A percentile compares a stretch with the other conserved stretches of the same genome.
These are phyloP conservation scores for Chrysomallon squamiferum DNA, from an alignment of 1,140 invertebrate species.

Conservation along the genomic window DNA sequence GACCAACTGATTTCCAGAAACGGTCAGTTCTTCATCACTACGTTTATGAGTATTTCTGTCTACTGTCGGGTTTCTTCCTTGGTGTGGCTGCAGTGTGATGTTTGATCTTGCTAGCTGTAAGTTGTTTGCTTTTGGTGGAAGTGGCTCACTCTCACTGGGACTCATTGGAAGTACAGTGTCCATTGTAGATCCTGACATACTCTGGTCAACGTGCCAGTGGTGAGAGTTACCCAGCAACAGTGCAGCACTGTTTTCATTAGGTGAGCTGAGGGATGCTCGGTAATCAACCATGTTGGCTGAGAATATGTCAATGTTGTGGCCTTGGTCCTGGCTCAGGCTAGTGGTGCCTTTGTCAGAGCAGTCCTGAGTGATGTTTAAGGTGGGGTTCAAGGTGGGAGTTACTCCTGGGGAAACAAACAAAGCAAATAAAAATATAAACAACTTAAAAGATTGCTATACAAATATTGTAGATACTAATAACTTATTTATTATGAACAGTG, in stretches of 20 bases:
- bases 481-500: too few relatives aligned
- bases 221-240: conserved; percentile 13
- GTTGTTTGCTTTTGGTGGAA: conserved; percentile 46
- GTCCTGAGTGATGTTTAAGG: conserved; percentile 35
- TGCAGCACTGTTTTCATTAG: conserved; percentile 25
- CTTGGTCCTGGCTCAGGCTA: background rate
- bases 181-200: conserved; percentile 51
- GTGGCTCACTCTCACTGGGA: conserved; percentile 52
- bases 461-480: too few relatives aligned
- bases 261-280: background rate
- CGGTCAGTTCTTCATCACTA: conserved; percentile 69
- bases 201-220: conserved; percentile 20
- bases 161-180: conserved; percentile 64
- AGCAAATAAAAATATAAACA: conserved; percentile 17
- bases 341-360: background rate
- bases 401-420: conserved; percentile 55
- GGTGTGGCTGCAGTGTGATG: conserved; percentile 76
- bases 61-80: conserved; percentile 87
- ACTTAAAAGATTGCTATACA: too few relatives aligned
- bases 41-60: conserved; percentile 75
- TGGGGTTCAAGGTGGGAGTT: conserved; percentile 68
- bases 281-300: conserved; percentile 2
- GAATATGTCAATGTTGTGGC: background rate
- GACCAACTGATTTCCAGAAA: conserved; percentile 72
- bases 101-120: conserved; percentile 47